phyloP scores from a whole-genome alignment of 2,113 vertebrate genomes.

The Brachyistius frenatus region DNA sequence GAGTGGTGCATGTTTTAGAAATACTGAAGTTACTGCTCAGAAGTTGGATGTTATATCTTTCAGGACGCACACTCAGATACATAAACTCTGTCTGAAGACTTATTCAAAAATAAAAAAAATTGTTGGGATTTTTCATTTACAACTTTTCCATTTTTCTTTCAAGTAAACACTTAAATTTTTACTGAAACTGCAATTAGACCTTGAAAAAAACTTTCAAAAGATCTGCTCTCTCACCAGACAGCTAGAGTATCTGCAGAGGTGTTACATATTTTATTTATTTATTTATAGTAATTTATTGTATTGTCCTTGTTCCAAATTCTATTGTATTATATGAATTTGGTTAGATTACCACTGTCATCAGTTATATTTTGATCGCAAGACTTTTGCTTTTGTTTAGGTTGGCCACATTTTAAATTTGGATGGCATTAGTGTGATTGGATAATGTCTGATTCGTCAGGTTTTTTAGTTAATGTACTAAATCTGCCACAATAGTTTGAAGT shows the following conservation, averaged over 20 bases:
- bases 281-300: no score
- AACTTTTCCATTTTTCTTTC: not conserved
- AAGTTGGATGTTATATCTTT: not conserved
- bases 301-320: no score
- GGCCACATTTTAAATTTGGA: slow-evolving; percentile 5
- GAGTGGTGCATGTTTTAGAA: slow-evolving; percentile 5
- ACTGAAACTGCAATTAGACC: not conserved
- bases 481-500: slow-evolving; percentile 18
- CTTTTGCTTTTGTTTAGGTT: not conserved
- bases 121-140: not conserved
- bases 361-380: not conserved
- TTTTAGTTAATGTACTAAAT: slow-evolving; percentile 8
- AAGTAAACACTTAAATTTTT: not conserved
- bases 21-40: not conserved
- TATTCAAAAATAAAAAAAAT: not conserved
- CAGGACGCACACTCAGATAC: not conserved
- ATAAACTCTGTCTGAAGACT: not conserved
- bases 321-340: no score
- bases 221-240: not conserved
- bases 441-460: slow-evolving; percentile 21
- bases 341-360: no score
- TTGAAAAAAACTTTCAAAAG: not conserved
- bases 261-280: no score
- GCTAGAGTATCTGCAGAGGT: not conserved
- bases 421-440: not conserved